These are phyloP conservation scores for Turnix velox DNA, from an alignment of 2,113 vertebrate species.

Conservation along the genomic window DNA sequence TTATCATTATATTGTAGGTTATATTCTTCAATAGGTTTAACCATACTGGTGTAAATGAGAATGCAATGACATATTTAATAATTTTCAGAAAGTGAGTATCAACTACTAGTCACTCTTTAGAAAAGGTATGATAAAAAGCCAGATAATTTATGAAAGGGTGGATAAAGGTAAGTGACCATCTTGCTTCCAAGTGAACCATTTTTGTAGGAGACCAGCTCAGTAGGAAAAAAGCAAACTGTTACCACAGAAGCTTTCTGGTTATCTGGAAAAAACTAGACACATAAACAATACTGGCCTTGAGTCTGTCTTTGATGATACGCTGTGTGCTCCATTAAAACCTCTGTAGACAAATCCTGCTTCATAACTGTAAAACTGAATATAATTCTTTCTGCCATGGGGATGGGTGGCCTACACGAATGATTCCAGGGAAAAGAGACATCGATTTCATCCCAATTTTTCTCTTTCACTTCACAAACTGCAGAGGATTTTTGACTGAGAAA, in stretches of 20 bases:
- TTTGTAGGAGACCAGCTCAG: not conserved
- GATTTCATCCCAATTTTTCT: too few relatives aligned
- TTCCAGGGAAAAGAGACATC: accelerated
- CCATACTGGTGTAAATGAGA: not conserved
- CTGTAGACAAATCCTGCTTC: accelerated
- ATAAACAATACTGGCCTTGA: not conserved
- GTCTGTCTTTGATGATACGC: not conserved
- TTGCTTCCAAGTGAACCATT: not conserved
- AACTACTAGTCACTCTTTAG: not conserved
- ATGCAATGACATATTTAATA: not conserved
- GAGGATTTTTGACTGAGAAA: not conserved
- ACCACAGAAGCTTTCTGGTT: not conserved
- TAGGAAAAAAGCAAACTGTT: not conserved
- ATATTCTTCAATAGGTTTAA: not conserved
- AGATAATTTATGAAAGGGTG: not conserved
- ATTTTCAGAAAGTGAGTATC: not conserved
- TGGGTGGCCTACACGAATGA: not conserved
- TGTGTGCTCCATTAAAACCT: not conserved
- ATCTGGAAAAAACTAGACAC: not conserved
- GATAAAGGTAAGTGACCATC: not conserved
- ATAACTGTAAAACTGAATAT: accelerated
- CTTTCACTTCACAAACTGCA: accelerated
- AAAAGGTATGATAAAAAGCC: not conserved
- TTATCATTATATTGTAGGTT: not conserved
- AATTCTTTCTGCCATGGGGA: not conserved